Conservation (phyloP, 2,888 invertebrate genomes). For the Drosophila barbarae region DNA sequence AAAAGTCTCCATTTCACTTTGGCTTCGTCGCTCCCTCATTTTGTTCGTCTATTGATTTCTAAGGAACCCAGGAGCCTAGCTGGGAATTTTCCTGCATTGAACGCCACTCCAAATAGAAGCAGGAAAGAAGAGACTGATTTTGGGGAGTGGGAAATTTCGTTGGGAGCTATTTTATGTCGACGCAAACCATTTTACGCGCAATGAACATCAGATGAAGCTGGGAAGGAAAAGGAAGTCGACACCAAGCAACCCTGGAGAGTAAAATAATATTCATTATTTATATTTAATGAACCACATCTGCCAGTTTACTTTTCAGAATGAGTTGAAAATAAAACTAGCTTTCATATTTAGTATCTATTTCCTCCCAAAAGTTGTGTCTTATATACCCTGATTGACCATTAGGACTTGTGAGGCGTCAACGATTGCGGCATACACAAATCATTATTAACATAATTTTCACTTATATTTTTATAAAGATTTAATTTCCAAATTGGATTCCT, state of each 20-base stretch:
- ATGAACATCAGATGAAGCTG: conserved; percentile 14
- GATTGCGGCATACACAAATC: conserved; percentile 7
- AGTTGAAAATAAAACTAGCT: background rate
- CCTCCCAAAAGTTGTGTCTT: accelerated
- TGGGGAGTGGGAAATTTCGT: background rate
- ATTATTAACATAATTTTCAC: conserved; percentile 42
- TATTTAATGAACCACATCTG: background rate
- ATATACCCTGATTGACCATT: background rate
- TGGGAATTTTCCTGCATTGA: conserved; percentile 13
- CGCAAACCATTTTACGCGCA: conserved; percentile 33
- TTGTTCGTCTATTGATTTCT: conserved; percentile 3
- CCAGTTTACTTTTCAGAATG: too few species aligned
- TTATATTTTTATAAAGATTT: conserved; percentile 35
- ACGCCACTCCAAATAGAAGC: background rate
- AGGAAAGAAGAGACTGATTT: background rate
- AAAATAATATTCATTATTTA: background rate
- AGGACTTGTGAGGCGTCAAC: background rate
- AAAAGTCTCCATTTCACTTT: conserved; percentile 18
- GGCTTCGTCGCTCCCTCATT: conserved; percentile 4
- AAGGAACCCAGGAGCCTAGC: background rate
- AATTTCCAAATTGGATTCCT: conserved; percentile 25
- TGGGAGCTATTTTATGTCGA: conserved; percentile 11
- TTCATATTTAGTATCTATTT: background rate
- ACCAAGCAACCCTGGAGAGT: background rate
- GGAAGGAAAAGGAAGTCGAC: conserved; percentile 7